phyloP scores from a whole-genome alignment of 2,888 invertebrate genomes.

The Eilema depressum region DNA sequence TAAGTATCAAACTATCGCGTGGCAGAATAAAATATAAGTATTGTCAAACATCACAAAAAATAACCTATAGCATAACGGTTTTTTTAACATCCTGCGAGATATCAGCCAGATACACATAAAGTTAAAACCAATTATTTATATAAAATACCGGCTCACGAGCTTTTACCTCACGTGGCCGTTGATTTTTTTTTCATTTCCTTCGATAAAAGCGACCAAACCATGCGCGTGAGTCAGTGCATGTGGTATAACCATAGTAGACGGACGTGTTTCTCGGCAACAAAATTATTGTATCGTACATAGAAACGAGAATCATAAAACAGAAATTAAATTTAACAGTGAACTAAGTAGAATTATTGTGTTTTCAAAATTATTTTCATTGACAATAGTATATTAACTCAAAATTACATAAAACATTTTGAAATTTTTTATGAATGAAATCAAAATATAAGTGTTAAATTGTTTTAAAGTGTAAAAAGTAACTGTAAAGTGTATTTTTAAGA shows the following conservation, averaged over 20 bases:
- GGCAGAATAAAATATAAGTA: not conserved
- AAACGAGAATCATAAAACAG: constrained; percentile 2
- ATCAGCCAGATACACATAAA: not conserved
- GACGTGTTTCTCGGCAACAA: not conserved
- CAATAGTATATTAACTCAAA: not conserved
- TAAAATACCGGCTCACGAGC: not conserved
- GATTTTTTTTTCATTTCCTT: constrained; percentile 9
- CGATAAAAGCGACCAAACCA: not conserved
- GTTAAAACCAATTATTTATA: not conserved
- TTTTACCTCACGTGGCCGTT: not conserved
- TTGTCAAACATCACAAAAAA: not conserved
- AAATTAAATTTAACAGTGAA: not conserved
- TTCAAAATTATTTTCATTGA: not conserved
- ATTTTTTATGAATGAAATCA: constrained; percentile 5
- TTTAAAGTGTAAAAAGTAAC: constrained; percentile 6
- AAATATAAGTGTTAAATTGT: constrained; percentile 6
- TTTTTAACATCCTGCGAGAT: not conserved
- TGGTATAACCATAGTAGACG: not conserved
- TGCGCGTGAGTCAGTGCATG: constrained; percentile 10
- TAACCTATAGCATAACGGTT: not conserved
- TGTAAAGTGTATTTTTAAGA: constrained; percentile 9
- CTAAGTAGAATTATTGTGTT: not conserved
- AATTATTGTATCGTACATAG: not conserved
- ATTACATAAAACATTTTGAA: not conserved
- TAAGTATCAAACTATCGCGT: too few relatives aligned